Base-by-base conservation (phyloP, 2,888 invertebrate species). In the Xanthia togata region DNA sequence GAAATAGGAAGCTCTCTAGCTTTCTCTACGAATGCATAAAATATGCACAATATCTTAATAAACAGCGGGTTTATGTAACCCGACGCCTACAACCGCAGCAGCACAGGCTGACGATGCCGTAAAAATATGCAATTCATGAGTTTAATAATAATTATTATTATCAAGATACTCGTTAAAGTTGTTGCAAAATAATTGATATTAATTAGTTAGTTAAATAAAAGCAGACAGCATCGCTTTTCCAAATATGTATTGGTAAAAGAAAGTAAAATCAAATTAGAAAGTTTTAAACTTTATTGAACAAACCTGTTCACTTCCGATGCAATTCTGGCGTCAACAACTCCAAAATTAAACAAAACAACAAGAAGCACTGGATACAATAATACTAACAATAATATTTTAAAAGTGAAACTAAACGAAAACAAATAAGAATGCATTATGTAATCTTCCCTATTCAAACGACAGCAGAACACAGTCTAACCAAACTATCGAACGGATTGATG, bases 1-100 rank as follows among this genome's bases (percentile, higher is more conserved):
- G 62, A 50, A 74, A 44, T 72, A 81, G 81, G 84, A 83, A 83
- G 57, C 70, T 55, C 1, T 4, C 57, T 67, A 60, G 59, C 84
- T 85, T 85, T 85, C 82, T 64, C 85, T 31, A 50, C 38, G 71
- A 79, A 82, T 78, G n/a, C 68, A 75, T 84, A 79, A 78, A 77
- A 78, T 82, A 76, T 79, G 53, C 63, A 59, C 53, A 57, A 70
- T 67, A 70, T 76, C 70, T 55, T 78, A 74, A 76, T 77, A 78
- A 82, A 75, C 64, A 78, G 75, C 67, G 20, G 53, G 9, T 68
- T 81, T 85, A 72, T 70, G 53, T 80, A 79, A 71, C 70, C 47
- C 26, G n/a, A 57, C 50, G 82, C 69, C 69, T 81, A 55, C 41
- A 26, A 23, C 44, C 35, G 57, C 60, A 41, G 38, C 23, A 0